phyloP scores from a whole-genome alignment of 2,797 vertebrate species.

The Catharus ustulatus region DNA sequence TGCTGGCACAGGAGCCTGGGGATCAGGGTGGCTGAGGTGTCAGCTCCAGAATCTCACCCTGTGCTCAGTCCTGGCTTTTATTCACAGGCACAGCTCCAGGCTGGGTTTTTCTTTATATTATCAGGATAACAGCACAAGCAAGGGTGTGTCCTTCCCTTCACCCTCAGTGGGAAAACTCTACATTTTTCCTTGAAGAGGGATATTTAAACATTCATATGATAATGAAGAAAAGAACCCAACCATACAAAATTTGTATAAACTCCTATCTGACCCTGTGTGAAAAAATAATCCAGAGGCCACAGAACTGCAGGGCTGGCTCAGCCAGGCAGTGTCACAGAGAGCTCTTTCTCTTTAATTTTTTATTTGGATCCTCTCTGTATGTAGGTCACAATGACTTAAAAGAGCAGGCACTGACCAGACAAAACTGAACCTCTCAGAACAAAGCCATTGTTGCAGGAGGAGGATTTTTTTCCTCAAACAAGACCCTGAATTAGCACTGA shows the following conservation, averaged over 20 bases:
- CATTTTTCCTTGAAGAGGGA: not conserved
- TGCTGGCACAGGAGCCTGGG: not conserved
- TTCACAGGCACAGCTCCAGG: not conserved
- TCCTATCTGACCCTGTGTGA: not conserved
- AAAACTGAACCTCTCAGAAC: slow-evolving; percentile 27
- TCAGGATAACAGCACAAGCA: not conserved
- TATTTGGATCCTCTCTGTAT: slow-evolving; percentile 58
- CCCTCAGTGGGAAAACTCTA: not conserved
- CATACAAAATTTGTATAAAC: not conserved
- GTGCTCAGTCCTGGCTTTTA: not conserved
- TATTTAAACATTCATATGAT: not conserved
- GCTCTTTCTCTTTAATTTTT: slow-evolving; percentile 58
- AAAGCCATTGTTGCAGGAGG: not conserved
- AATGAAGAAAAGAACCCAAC: not conserved
- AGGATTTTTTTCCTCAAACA: not conserved
- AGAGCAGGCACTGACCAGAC: slow-evolving; percentile 14
- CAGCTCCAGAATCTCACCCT: not conserved
- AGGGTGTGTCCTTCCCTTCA: not conserved
- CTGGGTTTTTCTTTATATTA: not conserved
- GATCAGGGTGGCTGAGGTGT: not conserved
- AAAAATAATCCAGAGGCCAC: not conserved
- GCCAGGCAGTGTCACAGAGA: slow-evolving; percentile 1
- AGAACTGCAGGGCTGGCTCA: slow-evolving; percentile 11
- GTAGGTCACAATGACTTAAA: slow-evolving; percentile 61
- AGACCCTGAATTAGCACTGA: not conserved